These are phyloP conservation scores for Phrynocephalus versicolor DNA, from an alignment of 2,113 vertebrate species.

Conservation along the genomic window DNA sequence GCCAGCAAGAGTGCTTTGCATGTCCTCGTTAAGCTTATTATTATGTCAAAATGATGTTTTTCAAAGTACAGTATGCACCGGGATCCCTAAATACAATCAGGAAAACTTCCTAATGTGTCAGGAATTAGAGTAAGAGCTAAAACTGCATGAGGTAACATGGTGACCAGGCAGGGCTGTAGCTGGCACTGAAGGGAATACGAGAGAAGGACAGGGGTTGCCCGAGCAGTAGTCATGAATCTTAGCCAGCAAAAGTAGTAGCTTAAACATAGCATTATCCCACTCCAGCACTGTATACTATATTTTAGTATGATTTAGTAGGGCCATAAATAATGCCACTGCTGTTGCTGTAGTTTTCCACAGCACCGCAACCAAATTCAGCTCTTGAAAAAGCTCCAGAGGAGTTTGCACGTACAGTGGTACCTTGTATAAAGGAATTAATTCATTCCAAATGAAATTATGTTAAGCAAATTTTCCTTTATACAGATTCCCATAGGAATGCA, in stretches of 20 bases:
- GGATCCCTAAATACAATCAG: not conserved
- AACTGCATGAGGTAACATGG: not conserved
- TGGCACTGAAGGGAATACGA: not conserved
- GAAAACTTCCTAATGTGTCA: not conserved
- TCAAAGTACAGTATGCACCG: not conserved
- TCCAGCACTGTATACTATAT: constrained; percentile 16
- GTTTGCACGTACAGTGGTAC: not conserved
- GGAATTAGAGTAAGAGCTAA: not conserved
- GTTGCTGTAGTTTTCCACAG: not conserved
- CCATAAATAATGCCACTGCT: constrained; percentile 33
- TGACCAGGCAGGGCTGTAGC: not conserved
- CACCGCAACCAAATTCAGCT: not conserved
- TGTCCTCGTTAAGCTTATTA: not conserved
- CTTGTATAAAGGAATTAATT: too few species aligned
- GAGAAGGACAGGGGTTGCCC: not conserved
- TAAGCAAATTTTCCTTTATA: too few species aligned
- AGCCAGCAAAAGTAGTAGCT: constrained; percentile 21
- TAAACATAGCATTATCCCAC: constrained; percentile 13
- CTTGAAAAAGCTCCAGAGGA: not conserved
- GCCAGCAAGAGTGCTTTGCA: not conserved
- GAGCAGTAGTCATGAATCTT: not conserved
- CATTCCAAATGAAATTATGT: too few species aligned
- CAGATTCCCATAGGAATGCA: too few species aligned
- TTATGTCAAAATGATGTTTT: not conserved
- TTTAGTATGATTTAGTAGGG: constrained; percentile 25